Base-by-base conservation (phyloP, 2,888 invertebrate genomes). In the Encarsia formosa region DNA sequence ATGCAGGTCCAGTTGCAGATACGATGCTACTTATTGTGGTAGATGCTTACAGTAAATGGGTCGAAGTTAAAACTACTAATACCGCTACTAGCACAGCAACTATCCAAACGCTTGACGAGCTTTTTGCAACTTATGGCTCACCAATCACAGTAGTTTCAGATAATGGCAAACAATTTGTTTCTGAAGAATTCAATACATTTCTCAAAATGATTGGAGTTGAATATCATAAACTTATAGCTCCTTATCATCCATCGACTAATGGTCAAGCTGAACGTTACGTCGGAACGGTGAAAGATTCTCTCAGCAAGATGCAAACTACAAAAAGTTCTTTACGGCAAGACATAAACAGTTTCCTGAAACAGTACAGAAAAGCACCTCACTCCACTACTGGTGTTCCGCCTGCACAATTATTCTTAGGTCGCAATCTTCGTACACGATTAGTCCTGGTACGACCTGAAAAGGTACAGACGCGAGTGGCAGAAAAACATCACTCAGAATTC, bases 351-450 rank as follows among this genome's bases (percentile, higher is more conserved):
- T 56, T 54, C 26, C 29, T 58, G 11, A 40, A 46, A 4, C 47
- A 54, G 11, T 56, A 47, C 38, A 16, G 57, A 11, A 53, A 45
- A 32, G 42, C 52, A 34, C 40, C 54, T 38, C 56, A 61, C 35
- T 24, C 44, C 3, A 54, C 57, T 9, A 62, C 63, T 20, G 58
- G 58, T n/a, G 44, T 48, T 40, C 42, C 59, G 16, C 63, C 62
- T 15, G 52, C 62, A 24, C 39, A 55, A 41, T 45, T 63, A n/a
- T 53, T 63, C 26, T 54, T 61, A 13, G 56, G 56, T 5, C 49
- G 60, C 23, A 42, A 59, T 18, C 40, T 61, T 23, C 41, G 59
- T 20, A n/a, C n/a, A n/a, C n/a, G n/a, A n/a, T n/a, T n/a, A n/a
- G n/a, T n/a, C n/a, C n/a, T n/a, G n/a, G n/a, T n/a, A n/a, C n/a